Conservation (phyloP, 2,113 vertebrate species). For the Gavia stellata region DNA sequence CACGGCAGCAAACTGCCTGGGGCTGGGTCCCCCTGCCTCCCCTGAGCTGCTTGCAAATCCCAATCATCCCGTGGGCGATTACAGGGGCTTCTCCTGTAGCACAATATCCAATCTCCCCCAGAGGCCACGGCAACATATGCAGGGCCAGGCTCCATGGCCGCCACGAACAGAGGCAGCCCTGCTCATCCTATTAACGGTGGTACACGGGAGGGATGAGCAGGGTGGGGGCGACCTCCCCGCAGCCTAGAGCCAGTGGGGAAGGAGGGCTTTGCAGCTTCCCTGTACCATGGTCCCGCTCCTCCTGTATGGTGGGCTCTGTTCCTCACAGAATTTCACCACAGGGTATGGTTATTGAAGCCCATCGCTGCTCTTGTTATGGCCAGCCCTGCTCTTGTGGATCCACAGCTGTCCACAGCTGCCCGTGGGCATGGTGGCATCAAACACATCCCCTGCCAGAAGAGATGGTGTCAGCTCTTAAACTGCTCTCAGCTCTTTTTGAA, state of each 20-base stretch:
- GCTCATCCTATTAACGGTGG: slow-evolving; percentile 22
- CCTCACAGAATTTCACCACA: accelerated
- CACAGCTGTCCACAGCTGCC: neutral
- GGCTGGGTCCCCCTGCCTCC: neutral
- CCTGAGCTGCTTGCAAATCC: slow-evolving; percentile 20
- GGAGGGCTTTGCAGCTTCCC: neutral
- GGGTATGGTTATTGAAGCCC: neutral
- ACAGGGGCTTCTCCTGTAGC: slow-evolving; percentile 22
- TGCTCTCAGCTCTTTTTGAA: neutral
- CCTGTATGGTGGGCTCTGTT: neutral
- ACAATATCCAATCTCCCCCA: neutral
- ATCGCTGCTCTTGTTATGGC: neutral
- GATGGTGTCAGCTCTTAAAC: neutral
- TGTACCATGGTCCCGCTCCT: accelerated
- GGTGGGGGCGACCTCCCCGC: neutral
- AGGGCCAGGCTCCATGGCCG: neutral
- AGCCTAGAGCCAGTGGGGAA: neutral
- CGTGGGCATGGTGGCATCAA: neutral
- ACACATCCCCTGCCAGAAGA: neutral
- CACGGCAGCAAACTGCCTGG: neutral
- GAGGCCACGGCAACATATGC: neutral
- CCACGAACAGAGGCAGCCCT: neutral
- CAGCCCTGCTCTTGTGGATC: neutral
- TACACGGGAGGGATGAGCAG: neutral
- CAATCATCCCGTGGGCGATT: slow-evolving; percentile 19